Evolutionary conservation across 2,888 invertebrate genomes (phyloP), one percentile per base, ranked within the genome.

Genomic region (Ctena decussata): DNA sequence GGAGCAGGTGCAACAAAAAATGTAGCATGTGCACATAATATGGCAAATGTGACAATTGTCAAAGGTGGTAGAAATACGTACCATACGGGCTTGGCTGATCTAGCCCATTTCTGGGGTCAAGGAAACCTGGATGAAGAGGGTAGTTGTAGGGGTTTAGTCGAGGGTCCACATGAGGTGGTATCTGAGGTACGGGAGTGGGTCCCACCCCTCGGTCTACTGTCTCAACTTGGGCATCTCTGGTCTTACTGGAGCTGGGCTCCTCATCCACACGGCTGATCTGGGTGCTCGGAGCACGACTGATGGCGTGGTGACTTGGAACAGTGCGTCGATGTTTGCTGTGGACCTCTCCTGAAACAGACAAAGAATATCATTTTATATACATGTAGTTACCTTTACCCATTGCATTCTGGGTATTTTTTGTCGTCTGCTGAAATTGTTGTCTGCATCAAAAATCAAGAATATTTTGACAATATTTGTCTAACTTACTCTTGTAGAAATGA

Each of bases 201-300:
- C 95, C 95, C 37, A 94, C 94, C 65, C 95, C 95, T 57, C 95
- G 90, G 85, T 95, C 95, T 24, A 94, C 94, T 18, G 95, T 95
- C 88, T 95, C 95, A 80, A 94, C 93, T 49, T 89, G 84, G 49
- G 89, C 90, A 57, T 90, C 91, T 1, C 91, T 87, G 60, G 87
- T 86, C 74, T 86, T 89, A 76, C 88, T 87, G 27, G 89, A 83
- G 82, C 89, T 89, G 11, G 93, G 93, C 77, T 94, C 94, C 84
- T 94, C 94, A 82, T 94, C 94, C 46, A 92, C 93, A 0, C 91
- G 90, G 21, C 93, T 91, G 77, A 92, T 87, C 73, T 92, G 92
- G 69, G 89, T 89, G 80, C 93, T 92, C 21, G 93, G 92, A 46
- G 93, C 92, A 8, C 94, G 93, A 80, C 92, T 93, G 74, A 44